These are phyloP conservation scores for Zosterops lateralis DNA, from an alignment of 2,113 vertebrate genomes.

Conservation along the genomic window DNA sequence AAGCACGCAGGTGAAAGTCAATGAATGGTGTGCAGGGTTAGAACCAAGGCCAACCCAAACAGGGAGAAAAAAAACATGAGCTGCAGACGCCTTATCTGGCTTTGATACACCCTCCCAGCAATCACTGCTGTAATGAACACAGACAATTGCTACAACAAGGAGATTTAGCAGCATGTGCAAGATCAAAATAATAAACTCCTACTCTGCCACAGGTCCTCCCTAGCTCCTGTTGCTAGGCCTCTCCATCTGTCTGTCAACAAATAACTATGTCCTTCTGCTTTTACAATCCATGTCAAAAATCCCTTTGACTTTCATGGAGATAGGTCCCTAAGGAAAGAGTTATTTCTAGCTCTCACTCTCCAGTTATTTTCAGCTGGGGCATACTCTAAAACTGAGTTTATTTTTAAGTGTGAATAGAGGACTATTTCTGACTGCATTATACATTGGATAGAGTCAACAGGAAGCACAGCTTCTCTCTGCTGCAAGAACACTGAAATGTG, in stretches of 20 bases:
- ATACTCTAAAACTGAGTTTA: constrained; percentile 28
- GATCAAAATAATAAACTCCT: constrained; percentile 50
- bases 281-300: constrained; percentile 5
- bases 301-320: constrained; percentile 3
- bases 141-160: constrained; percentile 23
- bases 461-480: constrained; percentile 17
- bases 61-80: neutral
- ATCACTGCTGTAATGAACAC: constrained; percentile 25
- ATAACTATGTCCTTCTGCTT: neutral
- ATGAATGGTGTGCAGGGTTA: constrained; percentile 12
- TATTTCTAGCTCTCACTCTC: constrained; percentile 17
- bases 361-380: constrained; percentile 46
- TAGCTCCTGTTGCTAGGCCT: constrained; percentile 24
- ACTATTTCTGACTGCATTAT: constrained; percentile 33
- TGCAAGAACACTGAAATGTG: neutral
- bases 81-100: constrained; percentile 32
- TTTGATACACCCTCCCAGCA: constrained; percentile 68
- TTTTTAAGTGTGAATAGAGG: constrained; percentile 36
- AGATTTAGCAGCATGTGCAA: constrained; percentile 10
- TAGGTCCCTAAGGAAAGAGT: neutral
- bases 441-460: neutral
- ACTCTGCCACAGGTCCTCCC: constrained; percentile 8
- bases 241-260: constrained; percentile 31
- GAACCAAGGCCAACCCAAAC: constrained; percentile 4
- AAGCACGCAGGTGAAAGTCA: neutral